These are phyloP conservation scores for Chydorus sphaericus DNA, from an alignment of 2,888 invertebrate genomes.

Conservation along the genomic window DNA sequence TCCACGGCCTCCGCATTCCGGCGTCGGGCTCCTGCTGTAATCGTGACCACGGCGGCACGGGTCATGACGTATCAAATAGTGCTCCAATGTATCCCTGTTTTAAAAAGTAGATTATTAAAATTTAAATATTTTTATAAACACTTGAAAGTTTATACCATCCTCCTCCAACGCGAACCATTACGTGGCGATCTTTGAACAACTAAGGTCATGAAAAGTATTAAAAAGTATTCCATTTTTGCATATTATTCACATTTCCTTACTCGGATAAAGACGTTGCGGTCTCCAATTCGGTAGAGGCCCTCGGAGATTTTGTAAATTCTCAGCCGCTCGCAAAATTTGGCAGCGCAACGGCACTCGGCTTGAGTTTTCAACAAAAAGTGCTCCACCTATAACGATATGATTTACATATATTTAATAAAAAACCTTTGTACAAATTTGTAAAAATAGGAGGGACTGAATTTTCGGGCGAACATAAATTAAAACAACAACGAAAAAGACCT, in stretches of 20 bases:
- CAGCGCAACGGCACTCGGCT: constrained; percentile 55
- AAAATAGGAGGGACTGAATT: too few species aligned
- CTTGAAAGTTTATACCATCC: constrained; percentile 41
- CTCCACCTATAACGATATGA: constrained; percentile 38
- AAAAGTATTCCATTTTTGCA: neutral
- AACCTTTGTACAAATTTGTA: neutral
- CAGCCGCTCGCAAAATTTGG: constrained; percentile 52
- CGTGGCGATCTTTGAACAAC: constrained; percentile 79
- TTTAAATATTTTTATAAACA: neutral
- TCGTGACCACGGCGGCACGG: constrained; percentile 54
- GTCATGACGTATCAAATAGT: constrained; percentile 75
- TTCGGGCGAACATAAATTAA: too few species aligned
- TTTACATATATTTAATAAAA: neutral
- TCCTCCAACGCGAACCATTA: constrained; percentile 89
- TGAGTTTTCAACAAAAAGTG: constrained; percentile 54
- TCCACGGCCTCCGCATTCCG: constrained; percentile 3
- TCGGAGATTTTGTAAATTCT: constrained; percentile 68
- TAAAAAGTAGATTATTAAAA: constrained; percentile 43
- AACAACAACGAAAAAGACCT: constrained; percentile 24
- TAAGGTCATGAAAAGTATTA: constrained; percentile 30
- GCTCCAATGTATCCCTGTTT: constrained; percentile 70
- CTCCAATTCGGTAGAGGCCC: constrained; percentile 73
- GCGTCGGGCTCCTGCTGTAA: constrained; percentile 15
- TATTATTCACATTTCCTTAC: constrained; percentile 40
- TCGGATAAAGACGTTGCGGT: constrained; percentile 72